Evolutionary conservation across 2,113 vertebrate genomes (phyloP).

Genomic region (Recurvirostra avosetta): DNA sequence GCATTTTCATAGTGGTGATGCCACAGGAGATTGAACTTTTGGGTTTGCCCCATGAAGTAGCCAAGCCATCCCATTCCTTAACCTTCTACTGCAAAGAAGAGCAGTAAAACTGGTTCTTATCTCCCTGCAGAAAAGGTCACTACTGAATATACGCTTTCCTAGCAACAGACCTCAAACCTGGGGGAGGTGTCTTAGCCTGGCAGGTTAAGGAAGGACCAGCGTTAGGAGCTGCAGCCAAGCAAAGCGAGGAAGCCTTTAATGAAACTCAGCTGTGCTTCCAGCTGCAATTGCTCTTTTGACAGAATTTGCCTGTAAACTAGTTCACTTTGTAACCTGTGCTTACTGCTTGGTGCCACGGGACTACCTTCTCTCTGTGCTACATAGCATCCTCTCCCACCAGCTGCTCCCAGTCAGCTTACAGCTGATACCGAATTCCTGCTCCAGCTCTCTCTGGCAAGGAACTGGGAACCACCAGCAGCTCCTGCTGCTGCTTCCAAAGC

Average conservation of each 20-base stretch:
- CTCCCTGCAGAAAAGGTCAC: not conserved
- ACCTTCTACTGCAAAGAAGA: not conserved
- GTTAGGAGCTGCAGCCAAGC: not conserved
- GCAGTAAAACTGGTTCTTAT: not conserved
- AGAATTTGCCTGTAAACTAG: not conserved
- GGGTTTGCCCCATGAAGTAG: not conserved
- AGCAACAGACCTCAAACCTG: not conserved
- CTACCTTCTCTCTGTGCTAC: not conserved
- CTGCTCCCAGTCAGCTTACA: not conserved
- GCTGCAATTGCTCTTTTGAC: not conserved
- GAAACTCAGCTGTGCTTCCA: not conserved
- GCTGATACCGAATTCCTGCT: not conserved
- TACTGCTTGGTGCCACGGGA: not conserved
- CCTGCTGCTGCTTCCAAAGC: not conserved
- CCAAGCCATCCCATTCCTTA: not conserved
- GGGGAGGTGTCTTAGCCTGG: not conserved
- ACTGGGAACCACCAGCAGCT: not conserved
- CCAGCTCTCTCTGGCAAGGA: not conserved
- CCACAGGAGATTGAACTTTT: not conserved
- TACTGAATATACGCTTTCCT: not conserved
- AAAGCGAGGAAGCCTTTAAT: not conserved
- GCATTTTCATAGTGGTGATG: not conserved
- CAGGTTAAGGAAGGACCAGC: not conserved
- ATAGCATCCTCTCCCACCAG: not conserved
- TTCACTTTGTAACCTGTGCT: not conserved